phyloP scores from a whole-genome alignment of 2,797 vertebrate species.

The Urosaurus nigricauda region DNA sequence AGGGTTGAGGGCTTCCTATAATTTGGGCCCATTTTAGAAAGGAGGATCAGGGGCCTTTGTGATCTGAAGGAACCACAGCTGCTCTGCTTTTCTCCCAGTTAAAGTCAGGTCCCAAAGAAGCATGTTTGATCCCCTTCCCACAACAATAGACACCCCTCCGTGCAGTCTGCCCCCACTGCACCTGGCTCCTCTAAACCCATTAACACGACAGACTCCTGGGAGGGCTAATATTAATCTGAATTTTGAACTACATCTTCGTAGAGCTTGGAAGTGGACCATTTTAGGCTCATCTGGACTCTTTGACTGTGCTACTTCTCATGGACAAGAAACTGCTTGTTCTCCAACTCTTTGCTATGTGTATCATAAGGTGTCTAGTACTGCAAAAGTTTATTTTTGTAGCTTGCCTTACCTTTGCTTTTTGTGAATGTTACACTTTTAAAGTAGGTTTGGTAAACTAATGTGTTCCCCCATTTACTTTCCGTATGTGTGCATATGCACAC shows the following conservation, averaged over 20 bases:
- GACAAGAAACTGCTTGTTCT: conserved; percentile 55
- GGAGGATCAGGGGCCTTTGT: not conserved
- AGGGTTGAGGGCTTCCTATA: not conserved
- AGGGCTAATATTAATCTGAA: conserved; percentile 78
- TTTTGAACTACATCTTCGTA: conserved; percentile 68
- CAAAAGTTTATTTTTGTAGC: not conserved
- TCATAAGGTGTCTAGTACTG: not conserved
- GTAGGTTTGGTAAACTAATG: not conserved
- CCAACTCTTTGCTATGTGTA: not conserved
- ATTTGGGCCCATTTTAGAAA: not conserved
- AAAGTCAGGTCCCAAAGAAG: not conserved
- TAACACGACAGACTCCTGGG: conserved; percentile 52
- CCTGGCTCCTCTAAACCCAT: conserved; percentile 35
- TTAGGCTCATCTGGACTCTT: not conserved
- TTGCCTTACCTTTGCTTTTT: conserved; percentile 5
- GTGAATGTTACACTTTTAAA: rapidly evolving
- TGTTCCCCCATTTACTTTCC: not conserved
- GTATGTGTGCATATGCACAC: too few species aligned
- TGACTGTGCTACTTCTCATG: not conserved
- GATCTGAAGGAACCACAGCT: not conserved
- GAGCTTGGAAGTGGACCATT: not conserved
- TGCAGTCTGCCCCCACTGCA: not conserved
- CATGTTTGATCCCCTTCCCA: not conserved
- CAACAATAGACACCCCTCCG: not conserved
- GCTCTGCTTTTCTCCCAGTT: not conserved